Conservation (phyloP, 92 coral and sea anemone species). For the Desmophyllum pertusum region DNA sequence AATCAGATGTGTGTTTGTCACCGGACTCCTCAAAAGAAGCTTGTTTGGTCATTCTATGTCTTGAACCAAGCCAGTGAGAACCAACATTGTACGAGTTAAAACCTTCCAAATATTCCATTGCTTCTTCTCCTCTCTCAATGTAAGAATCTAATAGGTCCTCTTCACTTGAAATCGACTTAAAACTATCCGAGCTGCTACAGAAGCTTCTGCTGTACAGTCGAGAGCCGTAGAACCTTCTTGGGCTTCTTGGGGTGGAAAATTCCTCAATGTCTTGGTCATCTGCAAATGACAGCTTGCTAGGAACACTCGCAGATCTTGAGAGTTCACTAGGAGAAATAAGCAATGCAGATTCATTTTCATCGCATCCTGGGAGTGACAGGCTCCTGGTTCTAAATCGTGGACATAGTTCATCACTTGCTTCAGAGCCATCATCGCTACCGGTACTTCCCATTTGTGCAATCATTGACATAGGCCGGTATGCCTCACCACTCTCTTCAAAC, state of each 20-base stretch:
- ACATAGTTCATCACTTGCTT: neutral
- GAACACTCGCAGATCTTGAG: constrained; percentile 74
- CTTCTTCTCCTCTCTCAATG: constrained; percentile 81
- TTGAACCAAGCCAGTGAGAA: constrained; percentile 9
- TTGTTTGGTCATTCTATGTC: constrained; percentile 42
- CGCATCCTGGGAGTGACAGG: constrained; percentile 49
- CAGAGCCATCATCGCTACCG: constrained; percentile 27
- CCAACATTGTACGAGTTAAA: constrained; percentile 32
- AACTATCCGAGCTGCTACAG: constrained; percentile 71
- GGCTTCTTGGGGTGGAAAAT: neutral
- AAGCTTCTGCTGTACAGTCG: constrained; percentile 66
- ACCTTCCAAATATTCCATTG: constrained; percentile 41
- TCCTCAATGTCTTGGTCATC: neutral
- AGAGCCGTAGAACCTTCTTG: constrained; percentile 43
- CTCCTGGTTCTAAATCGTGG: constrained; percentile 41
- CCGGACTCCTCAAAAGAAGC: constrained; percentile 31
- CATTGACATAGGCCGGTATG: constrained; percentile 10
- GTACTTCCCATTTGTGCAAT: constrained; percentile 25
- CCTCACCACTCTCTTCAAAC: constrained; percentile 67
- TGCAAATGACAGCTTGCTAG: constrained; percentile 39
- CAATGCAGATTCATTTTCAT: neutral
- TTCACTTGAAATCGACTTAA: constrained; percentile 72
- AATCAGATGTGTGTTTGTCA: neutral
- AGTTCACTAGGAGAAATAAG: constrained; percentile 8
- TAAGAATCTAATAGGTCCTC: constrained; percentile 52